phyloP scores from a whole-genome alignment of 2,797 vertebrate genomes.

The Ciconia nigra region DNA sequence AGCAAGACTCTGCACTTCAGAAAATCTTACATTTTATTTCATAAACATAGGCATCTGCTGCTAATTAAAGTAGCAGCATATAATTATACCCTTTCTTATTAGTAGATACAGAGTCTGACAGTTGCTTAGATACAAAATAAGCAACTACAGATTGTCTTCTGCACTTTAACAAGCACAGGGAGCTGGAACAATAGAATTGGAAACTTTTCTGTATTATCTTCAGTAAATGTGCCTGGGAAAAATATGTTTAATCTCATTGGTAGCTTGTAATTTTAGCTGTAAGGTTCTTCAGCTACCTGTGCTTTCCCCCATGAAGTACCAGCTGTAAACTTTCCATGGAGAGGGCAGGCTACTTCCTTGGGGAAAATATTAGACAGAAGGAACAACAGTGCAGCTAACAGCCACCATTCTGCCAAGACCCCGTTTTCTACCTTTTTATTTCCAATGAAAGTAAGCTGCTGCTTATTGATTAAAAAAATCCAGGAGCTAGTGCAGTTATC shows the following conservation, averaged over 20 bases:
- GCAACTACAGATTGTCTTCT: conserved; percentile 74
- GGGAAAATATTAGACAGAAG: not conserved
- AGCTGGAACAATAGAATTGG: conserved; percentile 68
- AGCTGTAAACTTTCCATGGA: not conserved
- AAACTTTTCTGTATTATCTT: conserved; percentile 51
- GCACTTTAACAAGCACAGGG: conserved; percentile 61
- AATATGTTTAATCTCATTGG: conserved; percentile 26
- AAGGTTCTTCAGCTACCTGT: not conserved
- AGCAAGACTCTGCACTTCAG: conserved; percentile 36
- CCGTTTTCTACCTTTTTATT: not conserved
- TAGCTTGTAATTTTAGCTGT: conserved; percentile 34
- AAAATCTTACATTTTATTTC: conserved; percentile 76
- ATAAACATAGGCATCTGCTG: conserved; percentile 81
- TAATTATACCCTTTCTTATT: conserved; percentile 82
- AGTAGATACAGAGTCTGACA: conserved; percentile 79
- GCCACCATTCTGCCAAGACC: not conserved
- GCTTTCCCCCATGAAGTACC: not conserved
- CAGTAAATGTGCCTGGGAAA: conserved; percentile 35
- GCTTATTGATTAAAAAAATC: not conserved
- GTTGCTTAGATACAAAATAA: conserved; percentile 85
- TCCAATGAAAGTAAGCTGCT: not conserved
- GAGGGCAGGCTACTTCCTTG: not conserved
- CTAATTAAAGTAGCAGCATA: conserved; percentile 82
- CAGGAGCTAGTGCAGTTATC: not conserved
- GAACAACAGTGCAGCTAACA: not conserved